Evolutionary conservation across 2,888 invertebrate genomes (phyloP).

Genomic region (Halictus quadricinctus): DNA sequence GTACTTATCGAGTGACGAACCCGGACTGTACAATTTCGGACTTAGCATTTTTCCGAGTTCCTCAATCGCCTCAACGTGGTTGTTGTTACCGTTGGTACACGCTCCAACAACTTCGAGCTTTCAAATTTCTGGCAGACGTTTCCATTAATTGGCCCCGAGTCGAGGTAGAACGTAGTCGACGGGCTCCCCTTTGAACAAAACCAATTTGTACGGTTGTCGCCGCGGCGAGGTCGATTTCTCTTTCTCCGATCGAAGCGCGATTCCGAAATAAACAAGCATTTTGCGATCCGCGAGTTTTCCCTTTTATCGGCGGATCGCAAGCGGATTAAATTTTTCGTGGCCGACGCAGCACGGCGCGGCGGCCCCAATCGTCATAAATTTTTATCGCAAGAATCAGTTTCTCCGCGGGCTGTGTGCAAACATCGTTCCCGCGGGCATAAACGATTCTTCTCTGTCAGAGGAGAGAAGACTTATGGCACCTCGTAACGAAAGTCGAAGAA

Average conservation of each 20-base stretch:
- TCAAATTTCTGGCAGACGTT: conserved; percentile 13
- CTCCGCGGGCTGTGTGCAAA: neutral
- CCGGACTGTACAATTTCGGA: too few species aligned
- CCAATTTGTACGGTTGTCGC: conserved; percentile 31
- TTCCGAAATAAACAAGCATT: conserved; percentile 37
- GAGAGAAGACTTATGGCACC: conserved; percentile 25
- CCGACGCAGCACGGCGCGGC: neutral
- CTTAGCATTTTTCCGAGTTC: neutral
- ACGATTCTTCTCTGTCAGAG: conserved; percentile 18
- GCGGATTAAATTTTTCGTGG: conserved; percentile 31
- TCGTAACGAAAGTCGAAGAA: conserved; percentile 23
- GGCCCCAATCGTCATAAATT: conserved; percentile 26
- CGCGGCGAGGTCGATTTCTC: conserved; percentile 22
- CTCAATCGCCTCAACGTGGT: neutral
- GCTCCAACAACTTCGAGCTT: neutral
- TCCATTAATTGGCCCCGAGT: conserved; percentile 5
- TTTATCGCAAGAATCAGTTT: conserved; percentile 25
- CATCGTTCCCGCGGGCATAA: conserved; percentile 5
- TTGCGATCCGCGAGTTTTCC: neutral
- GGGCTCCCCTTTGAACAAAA: conserved; percentile 2
- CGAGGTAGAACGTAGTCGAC: neutral
- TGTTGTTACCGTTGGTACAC: neutral
- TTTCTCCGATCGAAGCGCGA: conserved; percentile 28
- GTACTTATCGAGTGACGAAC: neutral
- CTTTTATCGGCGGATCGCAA: conserved; percentile 21